Base-by-base conservation (phyloP, 2,113 vertebrate genomes). In the Pelvicachromis taeniatus region DNA sequence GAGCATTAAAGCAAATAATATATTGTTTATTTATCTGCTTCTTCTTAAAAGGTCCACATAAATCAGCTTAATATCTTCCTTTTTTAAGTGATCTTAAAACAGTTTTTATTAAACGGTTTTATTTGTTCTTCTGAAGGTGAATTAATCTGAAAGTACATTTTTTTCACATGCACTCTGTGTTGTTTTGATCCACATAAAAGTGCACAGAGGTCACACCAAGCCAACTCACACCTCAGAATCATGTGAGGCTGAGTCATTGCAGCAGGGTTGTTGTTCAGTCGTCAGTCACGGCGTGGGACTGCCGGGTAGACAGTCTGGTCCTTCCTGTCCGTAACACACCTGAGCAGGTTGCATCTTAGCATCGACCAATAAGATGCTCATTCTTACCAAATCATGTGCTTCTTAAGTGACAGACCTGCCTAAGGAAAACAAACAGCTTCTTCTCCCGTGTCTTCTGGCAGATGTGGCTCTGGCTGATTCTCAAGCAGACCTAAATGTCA, bases 251-350 rank as follows among this genome's bases (percentile, higher is more conserved):
- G 89, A 94, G 81, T 90, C 81, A 91, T 42, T 3, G 3, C 7
- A 17, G 9, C 2, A 77, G 75, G 52, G 23, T 7, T 87, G 48
- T 84, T 87, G 40, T 82, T 56, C 73, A 11, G 38, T 50, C 48
- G 33, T 93, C 63, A 92, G 78, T 89, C 52, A 84, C 31, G 4
- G 23, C 29, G 6, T 13, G 26, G 23, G 42, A 48, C 19, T 7
- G 7, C 4, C 14, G 13, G 77, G 85, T 84, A 40, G 94, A 94
- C 55, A 56, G 87, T 89, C 93, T 68, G 88, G 94, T 96, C 91
- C 81, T 88, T 86, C 94, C 80, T 88, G 95, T 94, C 84, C 40
- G 11, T 10, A 63, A 86, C 61, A 65, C 80, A 92, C 85, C 84
- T 70, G 61, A 40, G 80, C 70, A 86, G 78, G 54, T 85, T 29